Conservation (phyloP, 2,113 vertebrate species). For the Myiozetetes cayanensis region DNA sequence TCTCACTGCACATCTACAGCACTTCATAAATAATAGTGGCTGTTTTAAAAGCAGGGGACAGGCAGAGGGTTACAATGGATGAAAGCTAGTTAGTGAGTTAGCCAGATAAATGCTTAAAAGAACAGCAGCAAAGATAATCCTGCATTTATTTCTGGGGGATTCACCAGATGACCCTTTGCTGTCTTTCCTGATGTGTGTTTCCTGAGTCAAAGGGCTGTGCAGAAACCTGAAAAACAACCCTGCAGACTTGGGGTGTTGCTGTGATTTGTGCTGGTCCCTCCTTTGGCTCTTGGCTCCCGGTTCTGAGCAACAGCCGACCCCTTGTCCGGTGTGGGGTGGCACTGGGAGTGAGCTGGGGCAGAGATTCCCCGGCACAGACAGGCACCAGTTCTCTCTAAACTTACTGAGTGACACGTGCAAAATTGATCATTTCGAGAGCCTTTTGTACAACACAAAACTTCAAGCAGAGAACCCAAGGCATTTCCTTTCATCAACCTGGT, state of each 20-base stretch:
- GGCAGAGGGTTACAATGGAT: constrained; percentile 63
- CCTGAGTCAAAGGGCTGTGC: constrained; percentile 5
- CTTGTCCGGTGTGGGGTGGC: background rate
- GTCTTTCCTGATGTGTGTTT: background rate
- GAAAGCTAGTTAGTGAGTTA: constrained; percentile 66
- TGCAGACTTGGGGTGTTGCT: background rate
- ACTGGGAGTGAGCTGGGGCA: background rate
- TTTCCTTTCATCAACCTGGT: constrained; percentile 71
- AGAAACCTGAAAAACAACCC: constrained; percentile 6
- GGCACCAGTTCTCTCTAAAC: background rate
- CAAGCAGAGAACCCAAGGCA: constrained; percentile 63
- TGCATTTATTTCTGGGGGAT: constrained; percentile 50
- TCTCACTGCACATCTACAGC: constrained; percentile 57
- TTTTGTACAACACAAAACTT: constrained; percentile 61
- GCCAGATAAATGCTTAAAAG: constrained; percentile 61
- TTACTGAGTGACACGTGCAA: constrained; percentile 43
- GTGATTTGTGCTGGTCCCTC: background rate
- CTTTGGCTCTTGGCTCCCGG: background rate
- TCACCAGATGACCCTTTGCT: constrained; percentile 30
- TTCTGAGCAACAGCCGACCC: background rate
- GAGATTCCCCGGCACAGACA: background rate
- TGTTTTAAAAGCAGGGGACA: constrained; percentile 68
- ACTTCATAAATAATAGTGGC: constrained; percentile 68
- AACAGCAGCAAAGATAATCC: constrained; percentile 54
- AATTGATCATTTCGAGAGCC: constrained; percentile 53